phyloP scores from a whole-genome alignment of 53 echinoderm and acorn worm genomes.

The Antedon mediterranea region DNA sequence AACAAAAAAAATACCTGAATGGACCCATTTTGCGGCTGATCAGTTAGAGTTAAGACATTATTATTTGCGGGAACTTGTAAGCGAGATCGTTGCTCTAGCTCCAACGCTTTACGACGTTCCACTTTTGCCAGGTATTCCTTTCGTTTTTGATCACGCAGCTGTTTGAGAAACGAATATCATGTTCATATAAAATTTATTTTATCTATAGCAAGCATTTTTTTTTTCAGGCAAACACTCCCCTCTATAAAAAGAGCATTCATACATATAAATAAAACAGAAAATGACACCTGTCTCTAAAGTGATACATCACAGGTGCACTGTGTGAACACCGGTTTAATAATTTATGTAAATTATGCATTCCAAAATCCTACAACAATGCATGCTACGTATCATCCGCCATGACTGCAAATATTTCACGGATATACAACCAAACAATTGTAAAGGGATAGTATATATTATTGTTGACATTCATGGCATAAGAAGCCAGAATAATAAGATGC shows the following conservation, averaged over 20 bases:
- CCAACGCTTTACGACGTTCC: slow-evolving; percentile 11
- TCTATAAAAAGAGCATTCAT: not conserved
- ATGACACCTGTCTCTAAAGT: not conserved
- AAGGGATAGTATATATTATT: not conserved
- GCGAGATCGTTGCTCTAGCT: slow-evolving; percentile 14
- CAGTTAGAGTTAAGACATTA: slow-evolving; percentile 1
- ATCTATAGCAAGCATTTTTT: not conserved
- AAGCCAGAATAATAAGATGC: not conserved
- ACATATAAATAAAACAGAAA: not conserved
- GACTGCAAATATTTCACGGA: not conserved
- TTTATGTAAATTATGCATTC: not conserved
- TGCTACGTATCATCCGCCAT: not conserved
- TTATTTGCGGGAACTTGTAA: slow-evolving; percentile 1
- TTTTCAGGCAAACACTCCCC: not conserved
- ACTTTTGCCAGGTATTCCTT: slow-evolving; percentile 24
- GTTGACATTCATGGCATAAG: not conserved
- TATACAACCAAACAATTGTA: not conserved
- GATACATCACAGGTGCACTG: not conserved
- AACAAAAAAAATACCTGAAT: slow-evolving; percentile 1
- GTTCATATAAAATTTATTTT: not conserved
- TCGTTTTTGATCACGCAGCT: slow-evolving; percentile 35
- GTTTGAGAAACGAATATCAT: slow-evolving; percentile 1
- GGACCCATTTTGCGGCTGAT: not conserved
- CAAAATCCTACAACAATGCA: not conserved
- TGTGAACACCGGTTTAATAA: not conserved